A percentile compares a stretch with the other conserved stretches of the same genome.
Evolutionary conservation across 2,113 vertebrate genomes (phyloP).

Genomic region (Eulemur macaco): DNA sequence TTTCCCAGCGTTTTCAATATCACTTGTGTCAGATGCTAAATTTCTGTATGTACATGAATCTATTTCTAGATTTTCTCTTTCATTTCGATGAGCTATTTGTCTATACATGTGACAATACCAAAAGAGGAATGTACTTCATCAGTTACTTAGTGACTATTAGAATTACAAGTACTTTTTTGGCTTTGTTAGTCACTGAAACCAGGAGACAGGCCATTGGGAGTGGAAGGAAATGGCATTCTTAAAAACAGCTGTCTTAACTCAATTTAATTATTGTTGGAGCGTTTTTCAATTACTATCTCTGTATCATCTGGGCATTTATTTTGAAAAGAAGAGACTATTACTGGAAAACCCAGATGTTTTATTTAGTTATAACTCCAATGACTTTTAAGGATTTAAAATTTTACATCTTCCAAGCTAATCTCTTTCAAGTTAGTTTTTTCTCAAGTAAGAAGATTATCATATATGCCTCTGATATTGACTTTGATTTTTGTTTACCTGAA

Average conservation of each 20-base stretch:
- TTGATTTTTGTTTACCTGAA: slow-evolving; percentile 25
- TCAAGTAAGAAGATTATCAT: background rate
- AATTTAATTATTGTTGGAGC: background rate
- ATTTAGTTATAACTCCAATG: background rate
- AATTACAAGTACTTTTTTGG: slow-evolving; percentile 14
- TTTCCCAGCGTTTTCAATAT: background rate
- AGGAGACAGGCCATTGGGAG: background rate
- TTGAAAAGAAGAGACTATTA: background rate
- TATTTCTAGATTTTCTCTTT: background rate
- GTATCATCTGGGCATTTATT: background rate
- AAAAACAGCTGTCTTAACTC: background rate
- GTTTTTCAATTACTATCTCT: background rate
- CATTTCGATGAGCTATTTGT: background rate
- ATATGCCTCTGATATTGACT: background rate
- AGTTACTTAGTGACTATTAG: background rate
- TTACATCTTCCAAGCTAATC: background rate
- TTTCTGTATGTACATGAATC: background rate
- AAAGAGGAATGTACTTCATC: background rate
- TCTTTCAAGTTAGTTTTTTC: background rate
- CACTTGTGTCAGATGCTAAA: background rate
- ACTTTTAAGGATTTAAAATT: background rate
- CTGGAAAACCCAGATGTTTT: background rate
- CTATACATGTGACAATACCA: background rate
- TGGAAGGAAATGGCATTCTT: background rate
- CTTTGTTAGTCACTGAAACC: slow-evolving; percentile 12